Evolutionary conservation across 2,113 vertebrate species (phyloP), one percentile per base, ranked within the genome.

Genomic region (Oryzias woworae): DNA sequence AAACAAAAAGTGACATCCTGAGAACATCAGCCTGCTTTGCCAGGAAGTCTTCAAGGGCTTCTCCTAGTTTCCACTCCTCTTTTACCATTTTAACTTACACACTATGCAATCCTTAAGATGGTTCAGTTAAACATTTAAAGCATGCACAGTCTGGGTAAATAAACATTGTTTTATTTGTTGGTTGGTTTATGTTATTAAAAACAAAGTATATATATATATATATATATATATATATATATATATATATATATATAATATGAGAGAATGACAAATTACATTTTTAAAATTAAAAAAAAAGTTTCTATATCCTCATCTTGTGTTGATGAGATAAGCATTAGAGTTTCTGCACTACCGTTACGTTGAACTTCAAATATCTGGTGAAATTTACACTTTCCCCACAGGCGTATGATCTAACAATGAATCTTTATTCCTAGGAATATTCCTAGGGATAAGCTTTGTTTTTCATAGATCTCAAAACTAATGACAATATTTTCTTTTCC

Each of bases 101-200:
- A 87, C 90, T 91, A 91, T 91, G 90, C 90, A 91, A 91, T 83
- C 75, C 59, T 56, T 61, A 73, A 26, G 75, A 81, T 59, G 18
- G 83, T 87, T 86, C 85, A 80, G 70, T 75, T 84, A 71, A 53
- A 75, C 83, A 12, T 76, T 66, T 41, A 81, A 68, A 79, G 59
- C 42, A 80, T 84, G 82, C 85, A 89, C 83, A 69, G 71, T 81
- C 67, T 75, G 56, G 52, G 68, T 59, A 77, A 81, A 85, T 62
- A 73, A 73, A 79, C 59, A 71, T 36, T 47, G 7, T 28, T 13
- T 69, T 24, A 75, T 62, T 36, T 12, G 36, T 36, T 36, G 10
- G 70, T 78, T 84, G 54, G 74, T 78, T 82, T 84, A 87, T 87
- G 56, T 80, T 85, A 77, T 73, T 62, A 86, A 67, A 45, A 43